Evolutionary conservation across 2,797 vertebrate species (phyloP).

Genomic region (Rhynchotus rufescens): DNA sequence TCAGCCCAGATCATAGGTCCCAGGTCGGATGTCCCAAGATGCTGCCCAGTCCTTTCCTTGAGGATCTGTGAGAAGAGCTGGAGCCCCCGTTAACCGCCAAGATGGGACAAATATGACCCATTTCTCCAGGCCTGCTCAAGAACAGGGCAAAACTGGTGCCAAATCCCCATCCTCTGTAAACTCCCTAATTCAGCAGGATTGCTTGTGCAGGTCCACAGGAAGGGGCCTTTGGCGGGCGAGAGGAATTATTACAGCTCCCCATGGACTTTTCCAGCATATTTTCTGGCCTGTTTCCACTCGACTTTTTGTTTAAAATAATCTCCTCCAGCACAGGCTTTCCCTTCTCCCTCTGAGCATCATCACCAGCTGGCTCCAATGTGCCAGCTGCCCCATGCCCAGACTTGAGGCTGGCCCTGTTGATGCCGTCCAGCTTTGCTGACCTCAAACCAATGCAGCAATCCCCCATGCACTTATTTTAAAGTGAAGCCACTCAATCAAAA

Average conservation of each 20-base stretch:
- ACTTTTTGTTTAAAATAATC: conserved; percentile 2
- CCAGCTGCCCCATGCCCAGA: rapidly evolving
- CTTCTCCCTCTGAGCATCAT: neutral
- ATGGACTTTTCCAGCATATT: neutral
- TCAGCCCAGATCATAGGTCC: neutral
- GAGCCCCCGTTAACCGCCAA: neutral
- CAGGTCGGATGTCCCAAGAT: neutral
- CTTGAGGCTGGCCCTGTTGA: neutral
- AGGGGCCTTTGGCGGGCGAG: neutral
- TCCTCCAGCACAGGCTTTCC: neutral
- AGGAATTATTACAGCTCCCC: neutral
- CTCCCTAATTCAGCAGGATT: neutral
- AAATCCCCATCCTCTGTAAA: neutral
- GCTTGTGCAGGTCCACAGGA: conserved; percentile 10
- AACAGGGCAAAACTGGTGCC: neutral
- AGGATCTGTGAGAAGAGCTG: neutral
- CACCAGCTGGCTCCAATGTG: neutral
- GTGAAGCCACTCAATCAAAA: rapidly evolving
- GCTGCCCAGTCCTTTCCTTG: neutral
- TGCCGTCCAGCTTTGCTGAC: rapidly evolving
- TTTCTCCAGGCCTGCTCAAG: neutral
- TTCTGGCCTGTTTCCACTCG: neutral
- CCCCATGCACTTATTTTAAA: rapidly evolving
- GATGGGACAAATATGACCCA: neutral
- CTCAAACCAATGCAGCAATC: neutral